Evolutionary conservation across 2,797 vertebrate species (phyloP).

Genomic region (Ctenopoma kingsleyae): DNA sequence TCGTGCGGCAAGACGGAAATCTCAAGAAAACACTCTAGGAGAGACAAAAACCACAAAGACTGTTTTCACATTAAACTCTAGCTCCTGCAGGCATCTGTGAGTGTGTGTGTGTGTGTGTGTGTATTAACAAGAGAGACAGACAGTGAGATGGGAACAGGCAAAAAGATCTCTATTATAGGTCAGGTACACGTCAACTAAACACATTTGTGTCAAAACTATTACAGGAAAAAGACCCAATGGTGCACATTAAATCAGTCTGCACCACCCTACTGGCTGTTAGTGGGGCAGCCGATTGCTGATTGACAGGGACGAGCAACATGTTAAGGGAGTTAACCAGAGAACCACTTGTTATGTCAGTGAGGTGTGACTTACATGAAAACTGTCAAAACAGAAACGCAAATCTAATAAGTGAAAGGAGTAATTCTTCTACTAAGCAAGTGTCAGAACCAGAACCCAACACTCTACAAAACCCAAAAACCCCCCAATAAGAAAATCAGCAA

Average conservation of each 20-base stretch:
- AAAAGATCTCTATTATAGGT: background rate
- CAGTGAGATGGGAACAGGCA: too few relatives aligned
- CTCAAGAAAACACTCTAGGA: conserved; percentile 44
- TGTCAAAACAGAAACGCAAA: too few relatives aligned
- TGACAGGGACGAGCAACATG: conserved; percentile 59
- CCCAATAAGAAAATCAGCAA: too few relatives aligned
- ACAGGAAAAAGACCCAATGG: conserved; percentile 19
- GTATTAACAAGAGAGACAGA: background rate
- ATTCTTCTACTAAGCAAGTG: background rate
- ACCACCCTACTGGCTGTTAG: conserved; percentile 30
- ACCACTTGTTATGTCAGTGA: conserved; percentile 13
- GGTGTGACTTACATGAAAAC: too few relatives aligned
- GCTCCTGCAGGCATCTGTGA: conserved; percentile 19
- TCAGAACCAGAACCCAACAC: background rate
- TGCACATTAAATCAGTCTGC: conserved; percentile 4
- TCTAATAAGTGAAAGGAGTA: background rate
- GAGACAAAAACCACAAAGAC: conserved; percentile 41
- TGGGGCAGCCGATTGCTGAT: conserved; percentile 39
- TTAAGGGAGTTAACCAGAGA: conserved; percentile 39
- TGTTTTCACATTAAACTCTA: conserved; percentile 50
- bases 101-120: conserved; percentile 5
- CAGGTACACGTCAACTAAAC: background rate
- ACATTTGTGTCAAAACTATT: conserved; percentile 34
- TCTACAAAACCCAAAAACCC: too few relatives aligned
- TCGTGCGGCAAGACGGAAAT: conserved; percentile 39